These are phyloP conservation scores for Myopa tessellatipennis DNA, from an alignment of 2,888 invertebrate species.

Conservation along the genomic window DNA sequence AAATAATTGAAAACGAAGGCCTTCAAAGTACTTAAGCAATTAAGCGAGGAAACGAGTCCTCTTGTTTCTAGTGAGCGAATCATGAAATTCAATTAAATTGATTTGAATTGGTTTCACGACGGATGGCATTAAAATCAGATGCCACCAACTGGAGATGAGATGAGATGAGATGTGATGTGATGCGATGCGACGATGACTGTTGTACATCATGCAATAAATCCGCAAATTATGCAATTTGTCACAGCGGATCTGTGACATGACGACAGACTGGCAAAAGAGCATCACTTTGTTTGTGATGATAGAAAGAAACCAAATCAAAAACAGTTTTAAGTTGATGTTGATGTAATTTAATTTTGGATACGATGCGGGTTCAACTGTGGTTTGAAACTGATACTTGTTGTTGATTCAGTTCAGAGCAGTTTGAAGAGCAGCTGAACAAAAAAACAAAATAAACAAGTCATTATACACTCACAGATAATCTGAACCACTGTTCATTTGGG, in stretches of 20 bases:
- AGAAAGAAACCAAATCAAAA: neutral
- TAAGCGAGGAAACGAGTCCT: conserved; percentile 30
- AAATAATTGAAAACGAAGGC: neutral
- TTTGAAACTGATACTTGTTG: conserved; percentile 5
- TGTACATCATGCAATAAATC: conserved; percentile 5
- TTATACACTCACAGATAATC: too few relatives aligned
- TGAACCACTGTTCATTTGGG: conserved; percentile 6
- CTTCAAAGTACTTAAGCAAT: conserved; percentile 22
- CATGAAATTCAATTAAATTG: conserved; percentile 29
- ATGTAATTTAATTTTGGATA: conserved; percentile 7
- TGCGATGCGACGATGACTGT: neutral
- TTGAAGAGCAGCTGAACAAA: neutral
- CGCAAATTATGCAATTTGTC: conserved; percentile 36
- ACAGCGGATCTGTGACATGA: neutral
- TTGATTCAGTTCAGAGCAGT: neutral
- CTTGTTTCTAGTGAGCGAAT: conserved; percentile 24
- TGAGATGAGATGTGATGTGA: too few relatives aligned
- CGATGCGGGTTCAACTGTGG: conserved; percentile 25
- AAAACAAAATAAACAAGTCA: neutral
- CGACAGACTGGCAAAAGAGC: conserved; percentile 30
- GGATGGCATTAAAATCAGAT: conserved; percentile 24
- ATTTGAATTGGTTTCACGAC: conserved; percentile 20
- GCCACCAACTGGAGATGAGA: neutral
- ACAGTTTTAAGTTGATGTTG: conserved; percentile 10
- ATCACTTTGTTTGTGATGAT: neutral